phyloP scores from a whole-genome alignment of 2,113 vertebrate genomes.

The Sigmodon hispidus region DNA sequence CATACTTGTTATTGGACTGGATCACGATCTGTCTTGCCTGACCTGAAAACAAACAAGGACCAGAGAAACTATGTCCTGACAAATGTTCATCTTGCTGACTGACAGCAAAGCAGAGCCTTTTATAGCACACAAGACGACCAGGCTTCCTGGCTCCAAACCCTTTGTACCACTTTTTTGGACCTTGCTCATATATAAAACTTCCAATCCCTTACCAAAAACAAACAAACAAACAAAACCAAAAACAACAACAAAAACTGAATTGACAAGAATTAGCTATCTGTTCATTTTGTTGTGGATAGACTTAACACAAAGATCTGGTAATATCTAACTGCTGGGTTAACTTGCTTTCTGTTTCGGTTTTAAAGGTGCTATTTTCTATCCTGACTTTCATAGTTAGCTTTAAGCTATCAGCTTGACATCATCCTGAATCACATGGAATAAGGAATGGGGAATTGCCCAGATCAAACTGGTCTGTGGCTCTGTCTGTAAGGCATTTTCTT shows the following conservation, averaged over 20 bases:
- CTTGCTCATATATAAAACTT: neutral
- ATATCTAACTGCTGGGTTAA: neutral
- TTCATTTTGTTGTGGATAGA: neutral
- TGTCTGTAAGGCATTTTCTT: neutral
- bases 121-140: neutral
- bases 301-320: neutral
- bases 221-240: too few species aligned
- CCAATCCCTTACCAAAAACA: neutral
- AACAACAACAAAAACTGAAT: too few species aligned
- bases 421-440: neutral
- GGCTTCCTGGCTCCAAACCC: neutral
- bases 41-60: neutral
- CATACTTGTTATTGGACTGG: neutral
- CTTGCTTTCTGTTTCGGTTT: constrained; percentile 11
- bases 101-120: neutral
- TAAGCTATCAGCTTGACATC: neutral
- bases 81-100: neutral
- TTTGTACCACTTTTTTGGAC: neutral
- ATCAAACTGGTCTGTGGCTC: neutral
- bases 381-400: neutral
- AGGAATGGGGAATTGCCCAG: neutral
- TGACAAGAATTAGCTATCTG: neutral
- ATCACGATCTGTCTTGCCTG: too few species aligned
- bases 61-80: too few species aligned
- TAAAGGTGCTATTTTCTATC: neutral